Percentiles rank a stretch among this genome's conserved stretches.
Conservation (phyloP, 2,888 invertebrate genomes). For the Cerceris ruficornis region DNA sequence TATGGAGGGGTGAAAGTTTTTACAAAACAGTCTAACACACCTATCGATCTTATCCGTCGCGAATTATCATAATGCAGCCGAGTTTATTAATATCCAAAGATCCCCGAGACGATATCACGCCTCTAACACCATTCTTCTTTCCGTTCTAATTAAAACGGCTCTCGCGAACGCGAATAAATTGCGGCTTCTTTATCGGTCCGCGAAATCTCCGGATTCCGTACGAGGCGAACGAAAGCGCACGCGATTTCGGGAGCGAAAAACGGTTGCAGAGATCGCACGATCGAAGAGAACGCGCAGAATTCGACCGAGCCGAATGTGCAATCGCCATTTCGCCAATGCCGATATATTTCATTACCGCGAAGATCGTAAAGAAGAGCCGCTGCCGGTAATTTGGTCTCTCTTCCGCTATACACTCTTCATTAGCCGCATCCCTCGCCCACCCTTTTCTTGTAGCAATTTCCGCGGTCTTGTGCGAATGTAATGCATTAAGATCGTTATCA, state of each 20-base stretch:
- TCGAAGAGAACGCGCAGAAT: neutral
- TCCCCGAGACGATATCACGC: no score
- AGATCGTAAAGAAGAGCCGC: constrained; percentile 31
- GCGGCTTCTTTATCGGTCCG: neutral
- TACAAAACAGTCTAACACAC: no score
- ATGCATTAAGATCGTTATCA: constrained; percentile 56
- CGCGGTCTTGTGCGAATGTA: constrained; percentile 55
- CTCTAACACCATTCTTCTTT: no score
- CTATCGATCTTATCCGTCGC: no score
- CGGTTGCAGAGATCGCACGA: neutral
- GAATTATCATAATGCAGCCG: no score
- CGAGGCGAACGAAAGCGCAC: neutral
- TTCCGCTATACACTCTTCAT: constrained; percentile 63
- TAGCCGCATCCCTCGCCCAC: constrained; percentile 53
- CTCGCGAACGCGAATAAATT: neutral
- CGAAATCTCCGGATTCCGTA: neutral
- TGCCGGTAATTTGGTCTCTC: constrained; percentile 44
- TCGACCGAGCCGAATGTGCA: neutral
- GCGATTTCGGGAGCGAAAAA: neutral
- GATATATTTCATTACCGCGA: neutral
- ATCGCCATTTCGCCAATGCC: neutral
- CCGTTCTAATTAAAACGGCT: neutral
- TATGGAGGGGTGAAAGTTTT: no score
- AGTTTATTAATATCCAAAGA: no score
- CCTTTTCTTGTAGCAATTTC: constrained; percentile 63